Conservation (phyloP, 2,113 vertebrate species). For the Porphyrio hochstetteri region DNA sequence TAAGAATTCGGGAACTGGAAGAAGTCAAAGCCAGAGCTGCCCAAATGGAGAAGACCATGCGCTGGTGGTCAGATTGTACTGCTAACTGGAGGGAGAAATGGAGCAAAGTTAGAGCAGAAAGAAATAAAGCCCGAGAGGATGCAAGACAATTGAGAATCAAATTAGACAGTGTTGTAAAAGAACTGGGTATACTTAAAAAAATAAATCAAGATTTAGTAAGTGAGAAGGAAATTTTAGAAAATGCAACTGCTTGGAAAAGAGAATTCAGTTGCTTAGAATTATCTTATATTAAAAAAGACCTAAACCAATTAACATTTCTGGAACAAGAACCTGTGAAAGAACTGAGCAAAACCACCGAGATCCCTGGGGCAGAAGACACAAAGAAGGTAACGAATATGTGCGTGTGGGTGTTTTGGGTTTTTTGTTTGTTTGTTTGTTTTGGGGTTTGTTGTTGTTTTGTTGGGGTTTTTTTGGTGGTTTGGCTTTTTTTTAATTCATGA, state of each 20-base stretch:
- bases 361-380: background rate
- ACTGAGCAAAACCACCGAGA: background rate
- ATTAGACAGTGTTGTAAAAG: constrained; percentile 62
- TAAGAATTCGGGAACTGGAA: constrained; percentile 67
- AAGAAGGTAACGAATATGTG: constrained; percentile 46
- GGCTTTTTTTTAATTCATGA: background rate
- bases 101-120: constrained; percentile 76
- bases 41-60: constrained; percentile 83
- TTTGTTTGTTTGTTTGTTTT: too few species aligned
- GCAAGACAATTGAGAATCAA: constrained; percentile 59
- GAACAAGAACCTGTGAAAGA: background rate
- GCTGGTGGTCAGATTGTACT: constrained; percentile 80
- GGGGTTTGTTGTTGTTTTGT: too few species aligned
- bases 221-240: background rate
- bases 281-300: background rate
- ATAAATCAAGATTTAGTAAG: constrained; percentile 3
- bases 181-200: constrained; percentile 69
- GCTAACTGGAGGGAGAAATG: constrained; percentile 80
- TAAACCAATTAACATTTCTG: background rate
- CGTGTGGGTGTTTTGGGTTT: too few species aligned
- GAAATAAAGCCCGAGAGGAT: constrained; percentile 75
- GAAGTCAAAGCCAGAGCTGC: constrained; percentile 74
- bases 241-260: background rate
- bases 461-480: too few species aligned
- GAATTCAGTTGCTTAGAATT: background rate